Base-by-base conservation (phyloP, 2,888 invertebrate genomes). In the Xestia sexstrigata region DNA sequence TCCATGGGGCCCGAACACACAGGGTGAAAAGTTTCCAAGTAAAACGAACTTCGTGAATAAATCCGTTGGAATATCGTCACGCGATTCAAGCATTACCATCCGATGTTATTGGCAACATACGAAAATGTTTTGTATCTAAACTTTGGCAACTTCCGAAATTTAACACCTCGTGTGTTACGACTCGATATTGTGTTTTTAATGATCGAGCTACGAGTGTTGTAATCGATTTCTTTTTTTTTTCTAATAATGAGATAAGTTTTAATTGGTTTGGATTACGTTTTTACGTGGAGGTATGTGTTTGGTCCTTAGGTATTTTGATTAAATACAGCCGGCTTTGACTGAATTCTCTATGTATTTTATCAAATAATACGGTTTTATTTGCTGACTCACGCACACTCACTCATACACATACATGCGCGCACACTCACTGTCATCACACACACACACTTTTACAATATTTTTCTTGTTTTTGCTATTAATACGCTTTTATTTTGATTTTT, bases 41-140 rank as follows among this genome's bases (percentile, higher is more conserved):
- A 80, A 63, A 67, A 35, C 30, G 26, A 89, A 83, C 72, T 83
- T 80, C 26, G 63, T 76, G 72, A 78, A 79, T 78, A 85, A 81
- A 79, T 73, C 76, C 81, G 58, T 26, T 47, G 42, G 78, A 62
- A 73, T 69, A 67, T 52, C 65, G 79, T 83, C 89, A 89, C 89
- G 88, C 88, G 82, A 88, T 85, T 49, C 76, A n/a, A 62, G 73
- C 88, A 88, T 88, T 89, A 88, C 52, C 49, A 42, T 35, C 30
- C 76, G 26, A 81, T 83, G 79, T 81, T 81, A 84, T 82, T 85
- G 81, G 85, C 70, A 71, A 65, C 77, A 65, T 75, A 83, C 72
- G 82, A 82, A 81, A 80, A 86, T 83, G 82, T 76, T 79, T 78
- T 76, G 75, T 77, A 62, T 82, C 66, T 77, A 77, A 79, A 68